Evolutionary conservation across 2,888 invertebrate species (phyloP), one percentile per base, ranked within the genome.

Genomic region (Nebria brevicollis): DNA sequence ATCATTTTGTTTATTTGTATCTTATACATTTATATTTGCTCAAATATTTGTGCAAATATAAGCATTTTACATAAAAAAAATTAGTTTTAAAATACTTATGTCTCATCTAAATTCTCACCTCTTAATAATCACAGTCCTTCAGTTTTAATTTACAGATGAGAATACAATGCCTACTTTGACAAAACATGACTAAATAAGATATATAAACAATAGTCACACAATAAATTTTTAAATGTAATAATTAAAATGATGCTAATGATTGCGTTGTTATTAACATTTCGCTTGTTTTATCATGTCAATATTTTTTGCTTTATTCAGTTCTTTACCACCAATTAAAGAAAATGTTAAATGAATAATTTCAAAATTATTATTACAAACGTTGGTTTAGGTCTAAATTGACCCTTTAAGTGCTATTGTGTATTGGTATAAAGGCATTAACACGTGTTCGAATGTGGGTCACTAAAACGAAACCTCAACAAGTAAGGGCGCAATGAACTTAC

Each of bases 101-200:
- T 13, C 7, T 54, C 54, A 54, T 68, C 25, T 15, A 25, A 68
- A 68, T 68, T 68, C 68, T 68, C 68, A 68, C 68, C 68, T 68
- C 7, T 68, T 13, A n/a, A 54, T 75, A 75, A 54, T 75, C 54
- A 54, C 34, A 77, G 76, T 66, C 76, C 76, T 77, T 77, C 76
- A 77, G 43, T 8, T 54, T 8, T 66, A 77, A 77, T 77, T 77
- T 77, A 68, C 76, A 66, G 20, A 11, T 66, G 68, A n/a, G 76
- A 77, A 77, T 77, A 77, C 76, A 77, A 68, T 77, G 20, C 43
- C 13, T 15, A n/a, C 66, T n/a, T 66, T 77, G 68, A 74, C 20
- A 54, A 7, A 13, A 54, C 8, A 54, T 54, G 34, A 34, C 34
- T 34, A 2, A 54, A 54, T 54, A 54, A 54, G 54, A 54, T 54